phyloP scores from a whole-genome alignment of 2,888 invertebrate genomes.

The Cheilosia impressa region DNA sequence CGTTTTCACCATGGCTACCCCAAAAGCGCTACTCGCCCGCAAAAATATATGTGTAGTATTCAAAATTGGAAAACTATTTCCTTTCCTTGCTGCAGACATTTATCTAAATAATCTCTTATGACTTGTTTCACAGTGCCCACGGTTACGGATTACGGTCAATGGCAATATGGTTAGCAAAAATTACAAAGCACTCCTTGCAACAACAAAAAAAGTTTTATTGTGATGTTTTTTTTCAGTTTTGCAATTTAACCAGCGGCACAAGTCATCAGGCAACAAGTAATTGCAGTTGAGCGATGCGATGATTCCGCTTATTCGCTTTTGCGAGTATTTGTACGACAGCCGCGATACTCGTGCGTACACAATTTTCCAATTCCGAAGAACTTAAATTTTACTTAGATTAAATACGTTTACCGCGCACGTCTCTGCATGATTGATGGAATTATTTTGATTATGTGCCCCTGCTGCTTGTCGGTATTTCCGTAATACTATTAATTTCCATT shows the following conservation, averaged over 20 bases:
- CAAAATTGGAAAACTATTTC: background rate
- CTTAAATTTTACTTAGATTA: background rate
- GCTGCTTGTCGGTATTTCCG: constrained; percentile 27
- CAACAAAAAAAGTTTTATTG: constrained; percentile 13
- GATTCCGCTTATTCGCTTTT: constrained; percentile 1
- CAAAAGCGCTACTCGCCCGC: background rate
- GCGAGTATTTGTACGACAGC: background rate
- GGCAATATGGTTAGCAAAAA: constrained; percentile 4
- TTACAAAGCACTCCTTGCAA: background rate
- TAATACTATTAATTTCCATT: constrained; percentile 20
- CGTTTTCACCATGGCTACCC: background rate
- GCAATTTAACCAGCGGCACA: constrained; percentile 6
- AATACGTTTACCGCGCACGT: background rate
- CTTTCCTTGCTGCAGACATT: constrained; percentile 12
- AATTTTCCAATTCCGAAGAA: background rate
- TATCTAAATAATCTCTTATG: background rate
- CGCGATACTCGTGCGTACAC: background rate
- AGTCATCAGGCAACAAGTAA: constrained; percentile 6
- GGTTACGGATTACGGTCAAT: constrained; percentile 66
- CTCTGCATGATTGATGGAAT: constrained; percentile 53
- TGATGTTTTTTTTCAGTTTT: background rate
- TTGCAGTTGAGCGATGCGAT: constrained; percentile 17
- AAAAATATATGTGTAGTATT: too few relatives aligned
- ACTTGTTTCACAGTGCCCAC: constrained; percentile 4
- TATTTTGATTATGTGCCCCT: constrained; percentile 20